Base-by-base conservation (phyloP, 2,113 vertebrate genomes). In the Saguinus midas region DNA sequence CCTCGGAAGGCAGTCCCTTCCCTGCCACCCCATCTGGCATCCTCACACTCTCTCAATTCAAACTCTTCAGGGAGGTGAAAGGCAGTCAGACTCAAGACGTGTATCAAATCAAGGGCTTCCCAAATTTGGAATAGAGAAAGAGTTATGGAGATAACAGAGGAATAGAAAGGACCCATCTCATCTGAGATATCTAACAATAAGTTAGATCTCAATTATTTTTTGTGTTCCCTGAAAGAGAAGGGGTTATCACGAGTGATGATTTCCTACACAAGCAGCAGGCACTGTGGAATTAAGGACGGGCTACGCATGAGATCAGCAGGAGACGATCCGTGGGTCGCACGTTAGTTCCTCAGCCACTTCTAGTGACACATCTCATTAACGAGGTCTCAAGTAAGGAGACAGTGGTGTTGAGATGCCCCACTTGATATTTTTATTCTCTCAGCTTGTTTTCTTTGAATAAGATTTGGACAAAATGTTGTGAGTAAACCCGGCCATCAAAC, bases 21-120 rank as follows among this genome's bases (percentile, higher is more conserved):
- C 27, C 35, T 1, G 0, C 20, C 1, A 32, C 12, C 23, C 37
- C 1, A 6, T 17, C 35, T 1, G 14, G 29, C 0, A 2, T 0
- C 29, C 29, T 35, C 86, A 5, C 2, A 5, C 5, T 37, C 13
- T 43, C 48, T 12, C 5, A 18, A 79, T 20, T 75, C 78, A 6
- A 4, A 5, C 27, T 58, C 75, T 1, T 12, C 16, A 35, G 40
- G 72, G 64, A 89, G 35, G 13, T 50, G 32, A 57, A 57, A 61
- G 48, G 16, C 6, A 14, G 2, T 17, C 79, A 55, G 32, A 64
- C 4, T 37, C 13, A 55, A 70, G 55, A 37, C 0, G 0, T 14
- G 11, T n/a, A 48, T 16, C 18, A 25, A 68, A 18, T 1, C 8
- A 9, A 45, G 23, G 2, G 27, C 5, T 73, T 86, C 52, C 52